Conservation (phyloP, 2,797 vertebrate species). For the Eidolon dupreanum region DNA sequence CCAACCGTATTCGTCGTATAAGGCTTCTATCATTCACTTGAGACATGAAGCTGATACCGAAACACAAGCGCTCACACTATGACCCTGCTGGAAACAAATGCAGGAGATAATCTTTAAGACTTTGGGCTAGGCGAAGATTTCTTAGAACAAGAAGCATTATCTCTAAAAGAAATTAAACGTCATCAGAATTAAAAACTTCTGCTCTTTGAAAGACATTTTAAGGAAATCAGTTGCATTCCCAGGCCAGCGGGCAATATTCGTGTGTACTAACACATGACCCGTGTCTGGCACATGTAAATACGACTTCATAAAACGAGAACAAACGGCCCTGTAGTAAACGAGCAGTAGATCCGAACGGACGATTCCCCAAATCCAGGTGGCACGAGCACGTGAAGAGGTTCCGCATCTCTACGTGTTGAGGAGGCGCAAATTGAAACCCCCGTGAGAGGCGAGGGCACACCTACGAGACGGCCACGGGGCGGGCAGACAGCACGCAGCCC, state of each 20-base stretch:
- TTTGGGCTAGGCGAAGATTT: not conserved
- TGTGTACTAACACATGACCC: not conserved
- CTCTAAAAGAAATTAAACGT: too few relatives aligned
- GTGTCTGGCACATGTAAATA: not conserved
- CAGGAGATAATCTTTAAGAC: not conserved
- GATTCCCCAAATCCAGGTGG: too few relatives aligned
- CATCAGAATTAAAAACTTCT: too few relatives aligned
- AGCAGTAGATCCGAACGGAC: too few relatives aligned
- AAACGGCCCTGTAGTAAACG: not conserved
- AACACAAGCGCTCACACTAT: too few relatives aligned
- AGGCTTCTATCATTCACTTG: too few relatives aligned
- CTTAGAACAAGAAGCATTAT: not conserved
- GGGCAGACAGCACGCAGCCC: not conserved
- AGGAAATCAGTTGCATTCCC: not conserved
- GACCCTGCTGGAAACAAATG: not conserved
- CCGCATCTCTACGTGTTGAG: not conserved
- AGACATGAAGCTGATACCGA: too few relatives aligned
- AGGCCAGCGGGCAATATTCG: not conserved
- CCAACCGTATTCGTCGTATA: not conserved
- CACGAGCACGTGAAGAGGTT: not conserved
- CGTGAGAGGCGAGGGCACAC: accelerated
- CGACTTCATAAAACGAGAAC: not conserved
- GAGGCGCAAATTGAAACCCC: too few relatives aligned
- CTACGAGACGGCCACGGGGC: too few relatives aligned
- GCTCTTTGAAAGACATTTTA: too few relatives aligned